Conservation (phyloP, 1,140 invertebrate species). For the Idris sp. region DNA sequence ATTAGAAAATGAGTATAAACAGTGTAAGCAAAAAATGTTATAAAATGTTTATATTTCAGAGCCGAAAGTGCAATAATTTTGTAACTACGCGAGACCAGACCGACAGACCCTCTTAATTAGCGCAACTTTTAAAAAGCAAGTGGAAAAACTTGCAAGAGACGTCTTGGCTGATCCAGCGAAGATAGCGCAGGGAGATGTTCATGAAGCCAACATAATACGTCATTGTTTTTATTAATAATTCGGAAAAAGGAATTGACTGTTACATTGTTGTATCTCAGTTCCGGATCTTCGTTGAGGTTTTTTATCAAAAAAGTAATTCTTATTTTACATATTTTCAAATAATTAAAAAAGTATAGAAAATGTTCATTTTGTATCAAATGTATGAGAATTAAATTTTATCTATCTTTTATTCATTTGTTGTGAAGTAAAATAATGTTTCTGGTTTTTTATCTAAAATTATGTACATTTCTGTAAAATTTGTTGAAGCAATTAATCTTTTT, state of each 20-base stretch:
- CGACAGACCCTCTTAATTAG: conserved; percentile 97
- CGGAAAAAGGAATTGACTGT: conserved; percentile 96
- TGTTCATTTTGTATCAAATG: no score
- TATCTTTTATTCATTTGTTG: no score
- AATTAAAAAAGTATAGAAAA: no score
- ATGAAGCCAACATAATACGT: conserved; percentile 96
- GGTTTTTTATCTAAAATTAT: no score
- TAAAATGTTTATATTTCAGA: conserved; percentile 80
- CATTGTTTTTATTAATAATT: conserved; percentile 85
- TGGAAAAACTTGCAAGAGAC: conserved; percentile 96
- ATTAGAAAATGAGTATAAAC: no score
- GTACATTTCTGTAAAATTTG: no score
- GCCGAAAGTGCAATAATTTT: conserved; percentile 96
- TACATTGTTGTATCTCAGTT: conserved; percentile 87
- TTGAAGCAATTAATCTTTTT: no score
- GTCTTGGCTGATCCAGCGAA: conserved; percentile 95
- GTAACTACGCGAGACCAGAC: conserved; percentile 96
- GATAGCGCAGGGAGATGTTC: conserved; percentile 94
- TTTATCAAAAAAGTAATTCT: conserved; percentile 94
- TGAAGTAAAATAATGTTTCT: no score
- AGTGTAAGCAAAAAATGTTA: no score
- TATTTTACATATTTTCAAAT: no score
- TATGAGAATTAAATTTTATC: no score
- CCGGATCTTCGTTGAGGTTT: conserved; percentile 96
- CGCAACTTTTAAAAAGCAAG: conserved; percentile 96